These are phyloP conservation scores for Delichon dasypus DNA, from an alignment of 2,797 vertebrate genomes.

Conservation along the genomic window DNA sequence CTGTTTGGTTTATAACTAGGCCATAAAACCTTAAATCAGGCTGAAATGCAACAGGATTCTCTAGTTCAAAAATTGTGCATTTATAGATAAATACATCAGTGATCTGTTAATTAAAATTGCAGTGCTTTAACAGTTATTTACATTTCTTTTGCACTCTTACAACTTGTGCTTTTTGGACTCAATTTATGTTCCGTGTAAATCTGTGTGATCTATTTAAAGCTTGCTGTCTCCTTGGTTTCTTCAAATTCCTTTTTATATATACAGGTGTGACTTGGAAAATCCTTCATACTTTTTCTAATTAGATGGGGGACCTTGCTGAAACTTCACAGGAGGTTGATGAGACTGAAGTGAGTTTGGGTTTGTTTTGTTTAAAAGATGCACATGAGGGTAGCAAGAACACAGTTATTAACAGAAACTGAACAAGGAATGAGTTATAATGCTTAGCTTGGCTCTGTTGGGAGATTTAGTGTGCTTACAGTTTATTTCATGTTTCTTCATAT, in stretches of 20 bases:
- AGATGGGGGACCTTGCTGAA: neutral
- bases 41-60: neutral
- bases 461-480: neutral
- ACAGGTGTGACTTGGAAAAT: neutral
- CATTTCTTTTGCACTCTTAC: neutral
- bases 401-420: neutral
- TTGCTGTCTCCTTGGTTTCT: neutral
- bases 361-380: neutral
- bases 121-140: neutral
- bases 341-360: neutral
- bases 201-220: neutral
- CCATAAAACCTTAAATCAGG: neutral
- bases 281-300: neutral
- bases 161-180: neutral
- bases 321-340: neutral
- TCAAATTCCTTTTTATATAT: neutral
- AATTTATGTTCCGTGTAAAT: neutral
- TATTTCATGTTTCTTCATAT: neutral
- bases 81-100: neutral
- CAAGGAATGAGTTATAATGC: neutral
- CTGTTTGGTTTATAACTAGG: slow-evolving; percentile 15
- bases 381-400: neutral
- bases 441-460: neutral
- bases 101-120: slow-evolving; percentile 14
- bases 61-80: neutral